phyloP scores from a whole-genome alignment of 2,888 invertebrate genomes.

The Perizoma affinitatum region DNA sequence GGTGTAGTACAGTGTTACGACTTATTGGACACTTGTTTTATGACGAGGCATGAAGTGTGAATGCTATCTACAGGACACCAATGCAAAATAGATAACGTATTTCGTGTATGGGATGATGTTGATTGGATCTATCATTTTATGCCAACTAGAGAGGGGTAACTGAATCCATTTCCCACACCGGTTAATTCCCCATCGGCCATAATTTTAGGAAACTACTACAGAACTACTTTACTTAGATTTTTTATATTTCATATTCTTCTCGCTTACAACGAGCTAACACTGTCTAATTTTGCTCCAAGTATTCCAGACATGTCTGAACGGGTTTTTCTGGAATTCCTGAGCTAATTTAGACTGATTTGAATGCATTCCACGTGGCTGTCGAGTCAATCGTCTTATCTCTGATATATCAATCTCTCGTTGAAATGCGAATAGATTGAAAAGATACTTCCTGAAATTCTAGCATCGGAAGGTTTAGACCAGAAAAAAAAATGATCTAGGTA shows the following conservation, averaged over 20 bases:
- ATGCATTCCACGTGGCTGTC: conserved; percentile 37
- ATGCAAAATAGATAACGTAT: conserved; percentile 9
- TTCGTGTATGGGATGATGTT: background rate
- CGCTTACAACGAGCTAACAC: background rate
- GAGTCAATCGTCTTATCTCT: conserved; percentile 37
- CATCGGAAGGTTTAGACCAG: no score
- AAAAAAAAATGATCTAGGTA: no score
- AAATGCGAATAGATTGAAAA: conserved; percentile 29
- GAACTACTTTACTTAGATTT: no score
- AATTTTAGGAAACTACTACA: no score
- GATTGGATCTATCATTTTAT: background rate
- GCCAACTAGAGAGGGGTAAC: no score
- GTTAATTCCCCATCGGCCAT: no score
- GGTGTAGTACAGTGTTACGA: conserved; percentile 20
- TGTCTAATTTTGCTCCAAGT: conserved; percentile 24
- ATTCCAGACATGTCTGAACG: conserved; percentile 28
- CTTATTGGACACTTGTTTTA: conserved; percentile 29
- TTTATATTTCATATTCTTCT: background rate
- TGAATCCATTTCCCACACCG: no score
- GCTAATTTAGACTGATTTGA: conserved; percentile 33
- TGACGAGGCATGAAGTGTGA: conserved; percentile 18
- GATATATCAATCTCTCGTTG: conserved; percentile 28
- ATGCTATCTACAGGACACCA: conserved; percentile 17
- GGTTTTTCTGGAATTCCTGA: conserved; percentile 30
- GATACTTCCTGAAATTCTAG: background rate